phyloP scores from a whole-genome alignment of 2,888 invertebrate genomes.

The Leptinotarsa juncta region DNA sequence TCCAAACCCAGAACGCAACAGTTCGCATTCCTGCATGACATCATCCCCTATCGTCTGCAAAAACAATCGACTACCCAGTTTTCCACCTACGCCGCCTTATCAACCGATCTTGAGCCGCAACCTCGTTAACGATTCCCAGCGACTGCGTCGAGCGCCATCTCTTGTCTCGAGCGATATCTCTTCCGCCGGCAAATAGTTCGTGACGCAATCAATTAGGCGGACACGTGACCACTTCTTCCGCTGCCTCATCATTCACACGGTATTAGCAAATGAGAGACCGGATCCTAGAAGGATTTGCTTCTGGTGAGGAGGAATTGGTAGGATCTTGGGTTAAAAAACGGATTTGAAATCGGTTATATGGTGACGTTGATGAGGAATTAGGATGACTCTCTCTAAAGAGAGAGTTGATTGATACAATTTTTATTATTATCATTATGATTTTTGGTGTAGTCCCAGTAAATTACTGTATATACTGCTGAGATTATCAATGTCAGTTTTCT shows the following conservation, averaged over 20 bases:
- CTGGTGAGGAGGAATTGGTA: no score
- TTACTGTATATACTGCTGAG: no score
- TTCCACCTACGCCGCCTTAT: background rate
- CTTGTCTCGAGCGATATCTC: slow-evolving; percentile 22
- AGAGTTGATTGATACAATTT: no score
- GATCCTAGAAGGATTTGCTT: background rate
- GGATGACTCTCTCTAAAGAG: no score
- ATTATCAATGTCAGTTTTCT: no score
- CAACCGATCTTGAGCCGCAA: background rate
- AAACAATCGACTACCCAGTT: background rate
- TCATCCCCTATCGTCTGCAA: slow-evolving; percentile 2
- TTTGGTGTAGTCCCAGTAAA: no score
- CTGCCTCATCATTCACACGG: slow-evolving; percentile 54
- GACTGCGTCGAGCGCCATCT: background rate
- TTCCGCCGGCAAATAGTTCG: slow-evolving; percentile 46
- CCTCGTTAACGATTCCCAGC: slow-evolving; percentile 1
- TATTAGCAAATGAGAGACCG: slow-evolving; percentile 56
- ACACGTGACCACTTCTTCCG: slow-evolving; percentile 53
- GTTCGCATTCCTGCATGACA: background rate
- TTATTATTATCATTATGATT: no score
- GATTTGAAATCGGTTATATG: no score
- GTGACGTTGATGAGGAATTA: no score
- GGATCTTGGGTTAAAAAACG: no score
- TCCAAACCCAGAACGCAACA: background rate
- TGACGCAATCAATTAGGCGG: slow-evolving; percentile 57